Base-by-base conservation (phyloP, 2,888 invertebrate genomes). In the Noctua comes region DNA sequence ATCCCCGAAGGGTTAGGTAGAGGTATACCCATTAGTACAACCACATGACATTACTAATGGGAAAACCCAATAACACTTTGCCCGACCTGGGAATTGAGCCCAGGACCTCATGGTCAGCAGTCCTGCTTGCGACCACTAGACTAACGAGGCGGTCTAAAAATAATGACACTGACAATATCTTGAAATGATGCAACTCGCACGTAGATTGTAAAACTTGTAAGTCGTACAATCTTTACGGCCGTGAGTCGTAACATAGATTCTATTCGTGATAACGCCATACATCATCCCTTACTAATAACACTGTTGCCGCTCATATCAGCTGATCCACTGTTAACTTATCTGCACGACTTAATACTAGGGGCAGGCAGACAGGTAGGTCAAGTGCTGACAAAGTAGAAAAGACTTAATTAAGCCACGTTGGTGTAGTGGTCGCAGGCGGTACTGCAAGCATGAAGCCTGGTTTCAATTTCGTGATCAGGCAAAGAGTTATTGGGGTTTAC, bases 261-360 rank as follows among this genome's bases (percentile, higher is more conserved):
- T 70, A 77, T 70, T 57, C 65, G 5, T 51, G 59, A 73, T 86
- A 84, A 78, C 65, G 73, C 66, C 72, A 72, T 86, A 84, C 51
- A 86, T 87, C 79, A 79, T 75, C 73, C 57, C 24, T 43, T 7
- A 73, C 82, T 86, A 84, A 87, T 87, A 84, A 71, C 66, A 66
- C n/a, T 27, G 68, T 75, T 73, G 59, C 68, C 68, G 73, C 68
- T 82, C 27, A 74, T 76, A 66, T 82, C 65, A 71, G 64, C 46
- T 73, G 72, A 75, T 73, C 68, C 68, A 72, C 46, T 68, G 72
- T 54, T 77, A 57, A 72, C 57, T 10, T 77, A 18, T 68, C 36
- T 51, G 7, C 31, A 40, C 48, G 40, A 57, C 64, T 76, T 68
- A 64, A 24, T 75, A 70, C 27, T 66, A 10, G 13, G 48, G 36